Percentiles rank a stretch among this genome's conserved stretches.
These are phyloP conservation scores for Euura lappo DNA, from an alignment of 1,140 invertebrate species.

Conservation along the genomic window DNA sequence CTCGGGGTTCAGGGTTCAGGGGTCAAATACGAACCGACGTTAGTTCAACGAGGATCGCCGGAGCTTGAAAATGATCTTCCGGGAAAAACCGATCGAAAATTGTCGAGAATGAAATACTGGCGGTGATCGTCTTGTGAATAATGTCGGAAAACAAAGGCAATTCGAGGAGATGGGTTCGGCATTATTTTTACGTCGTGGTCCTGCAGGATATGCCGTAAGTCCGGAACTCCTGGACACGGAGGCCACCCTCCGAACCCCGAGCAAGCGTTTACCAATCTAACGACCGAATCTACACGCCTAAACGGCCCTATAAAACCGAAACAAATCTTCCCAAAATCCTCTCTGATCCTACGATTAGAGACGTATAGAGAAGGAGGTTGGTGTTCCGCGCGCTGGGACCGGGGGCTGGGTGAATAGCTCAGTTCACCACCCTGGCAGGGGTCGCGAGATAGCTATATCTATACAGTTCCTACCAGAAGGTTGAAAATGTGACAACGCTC, in stretches of 20 bases:
- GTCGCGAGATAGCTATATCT: conserved; percentile 29
- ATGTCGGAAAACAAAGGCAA: neutral
- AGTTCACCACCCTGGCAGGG: neutral
- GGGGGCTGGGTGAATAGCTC: conserved; percentile 23
- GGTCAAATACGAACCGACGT: too few species aligned
- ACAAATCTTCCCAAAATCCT: conserved; percentile 51
- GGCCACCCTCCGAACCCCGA: neutral
- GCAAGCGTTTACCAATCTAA: conserved; percentile 45
- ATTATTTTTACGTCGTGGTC: neutral
- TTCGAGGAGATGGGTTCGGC: neutral
- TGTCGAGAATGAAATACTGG: too few species aligned
- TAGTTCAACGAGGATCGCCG: too few species aligned
- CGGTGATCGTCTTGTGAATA: neutral
- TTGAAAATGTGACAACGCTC: conserved; percentile 60
- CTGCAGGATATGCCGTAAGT: neutral
- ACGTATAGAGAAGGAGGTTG: conserved; percentile 9
- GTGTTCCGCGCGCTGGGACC: conserved; percentile 22
- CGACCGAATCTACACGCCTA: conserved; percentile 53
- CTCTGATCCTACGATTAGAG: conserved; percentile 30
- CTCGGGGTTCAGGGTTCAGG: too few species aligned
- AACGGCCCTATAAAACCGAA: conserved; percentile 52
- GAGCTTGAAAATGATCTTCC: too few species aligned
- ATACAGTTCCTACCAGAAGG: conserved; percentile 52
- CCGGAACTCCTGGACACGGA: neutral
- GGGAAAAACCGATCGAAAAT: too few species aligned